These are phyloP conservation scores for Sphenopsis melanotis DNA, from an alignment of 2,797 vertebrate genomes.

Conservation along the genomic window DNA sequence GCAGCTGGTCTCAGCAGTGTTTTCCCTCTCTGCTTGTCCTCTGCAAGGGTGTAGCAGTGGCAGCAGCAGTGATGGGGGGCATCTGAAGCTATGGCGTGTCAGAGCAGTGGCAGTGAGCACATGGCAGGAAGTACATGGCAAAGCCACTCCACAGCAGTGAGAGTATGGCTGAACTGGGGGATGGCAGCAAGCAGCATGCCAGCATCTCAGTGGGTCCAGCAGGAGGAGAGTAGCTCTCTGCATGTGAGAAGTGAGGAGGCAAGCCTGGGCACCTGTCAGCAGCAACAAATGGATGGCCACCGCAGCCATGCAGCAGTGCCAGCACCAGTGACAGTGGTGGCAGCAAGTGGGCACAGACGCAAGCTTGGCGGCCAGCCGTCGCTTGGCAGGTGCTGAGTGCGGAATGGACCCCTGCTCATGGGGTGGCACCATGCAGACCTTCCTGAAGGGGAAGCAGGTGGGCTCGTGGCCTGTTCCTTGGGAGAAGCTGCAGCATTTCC, in stretches of 20 bases:
- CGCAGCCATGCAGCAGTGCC: accelerated
- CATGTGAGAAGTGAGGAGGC: background rate
- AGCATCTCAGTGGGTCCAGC: background rate
- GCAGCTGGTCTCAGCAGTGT: accelerated
- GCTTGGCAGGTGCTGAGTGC: accelerated
- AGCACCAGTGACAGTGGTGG: background rate
- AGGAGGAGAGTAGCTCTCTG: too few relatives aligned
- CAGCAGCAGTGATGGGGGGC: background rate
- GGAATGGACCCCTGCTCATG: too few relatives aligned
- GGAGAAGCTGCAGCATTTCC: background rate
- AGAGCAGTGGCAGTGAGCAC: background rate
- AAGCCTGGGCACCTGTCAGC: too few relatives aligned
- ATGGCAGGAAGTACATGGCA: background rate
- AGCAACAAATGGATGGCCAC: too few relatives aligned
- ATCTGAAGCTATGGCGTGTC: accelerated
- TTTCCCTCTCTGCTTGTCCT: background rate
- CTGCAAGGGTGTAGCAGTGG: background rate
- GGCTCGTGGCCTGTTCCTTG: accelerated
- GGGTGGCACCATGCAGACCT: background rate
- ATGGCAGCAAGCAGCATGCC: accelerated
- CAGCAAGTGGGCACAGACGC: accelerated
- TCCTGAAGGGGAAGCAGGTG: background rate
- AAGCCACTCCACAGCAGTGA: background rate
- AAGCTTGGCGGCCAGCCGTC: accelerated
- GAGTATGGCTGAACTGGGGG: background rate